These are phyloP conservation scores for Odontomyia ornata DNA, from an alignment of 2,888 invertebrate genomes.

Conservation along the genomic window DNA sequence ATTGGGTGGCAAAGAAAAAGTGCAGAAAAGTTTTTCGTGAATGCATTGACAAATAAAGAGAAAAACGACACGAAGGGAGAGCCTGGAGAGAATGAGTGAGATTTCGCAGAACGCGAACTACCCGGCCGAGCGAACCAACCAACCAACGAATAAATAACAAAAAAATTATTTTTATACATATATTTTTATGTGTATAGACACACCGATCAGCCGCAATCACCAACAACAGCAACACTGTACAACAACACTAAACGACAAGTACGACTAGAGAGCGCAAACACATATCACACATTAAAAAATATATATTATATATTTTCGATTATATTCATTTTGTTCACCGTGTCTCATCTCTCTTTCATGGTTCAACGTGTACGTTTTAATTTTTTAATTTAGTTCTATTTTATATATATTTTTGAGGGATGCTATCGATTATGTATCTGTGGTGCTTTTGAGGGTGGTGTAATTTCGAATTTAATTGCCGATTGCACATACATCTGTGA, in stretches of 20 bases:
- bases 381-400: not conserved
- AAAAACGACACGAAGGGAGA: too few species aligned
- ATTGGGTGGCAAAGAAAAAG: slow-evolving; percentile 34
- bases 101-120: too few species aligned
- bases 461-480: not conserved
- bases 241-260: not conserved
- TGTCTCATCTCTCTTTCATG: slow-evolving; percentile 22
- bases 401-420: not conserved
- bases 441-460: not conserved
- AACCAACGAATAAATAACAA: not conserved
- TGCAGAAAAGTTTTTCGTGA: slow-evolving; percentile 42
- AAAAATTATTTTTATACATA: not conserved
- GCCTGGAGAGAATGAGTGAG: too few species aligned
- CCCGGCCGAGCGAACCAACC: not conserved
- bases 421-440: not conserved
- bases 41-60: slow-evolving; percentile 2
- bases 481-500: too few species aligned
- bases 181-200: not conserved
- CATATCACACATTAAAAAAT: slow-evolving; percentile 9
- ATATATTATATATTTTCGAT: slow-evolving; percentile 21
- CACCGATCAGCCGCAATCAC: not conserved
- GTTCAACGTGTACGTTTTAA: not conserved
- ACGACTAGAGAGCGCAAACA: not conserved
- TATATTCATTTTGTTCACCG: not conserved
- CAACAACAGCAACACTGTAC: slow-evolving; percentile 1